These are phyloP conservation scores for Nothocercus nigrocapillus DNA, from an alignment of 2,113 vertebrate species.

Conservation along the genomic window DNA sequence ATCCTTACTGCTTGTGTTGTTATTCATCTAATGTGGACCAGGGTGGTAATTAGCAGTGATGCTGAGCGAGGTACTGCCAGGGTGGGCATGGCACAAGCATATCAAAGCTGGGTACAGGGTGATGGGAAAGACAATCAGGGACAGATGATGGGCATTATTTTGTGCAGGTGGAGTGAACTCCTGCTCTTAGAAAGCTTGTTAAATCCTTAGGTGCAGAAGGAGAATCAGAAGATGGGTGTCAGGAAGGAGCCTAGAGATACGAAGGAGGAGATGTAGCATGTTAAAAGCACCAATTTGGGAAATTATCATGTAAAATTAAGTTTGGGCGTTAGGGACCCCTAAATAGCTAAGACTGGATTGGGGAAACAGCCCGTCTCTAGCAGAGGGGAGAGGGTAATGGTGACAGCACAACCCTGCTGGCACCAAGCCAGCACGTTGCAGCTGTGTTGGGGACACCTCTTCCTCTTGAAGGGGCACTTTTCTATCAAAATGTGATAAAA, in stretches of 20 bases:
- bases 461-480: neutral
- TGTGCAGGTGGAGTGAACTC: neutral
- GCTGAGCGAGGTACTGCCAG: neutral
- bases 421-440: neutral
- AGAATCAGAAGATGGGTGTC: neutral
- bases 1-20: neutral
- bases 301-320: neutral
- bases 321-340: rapidly evolving
- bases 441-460: neutral
- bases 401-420: neutral
- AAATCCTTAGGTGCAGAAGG: neutral
- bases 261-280: neutral
- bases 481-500: neutral
- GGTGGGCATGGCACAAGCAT: neutral
- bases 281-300: neutral
- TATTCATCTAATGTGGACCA: neutral
- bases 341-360: neutral
- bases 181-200: neutral
- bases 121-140: neutral
- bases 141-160: neutral
- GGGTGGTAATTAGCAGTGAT: neutral
- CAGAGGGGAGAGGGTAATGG: neutral
- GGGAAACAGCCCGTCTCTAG: neutral
- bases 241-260: neutral
- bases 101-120: no score